Base-by-base conservation (phyloP, 2,888 invertebrate species). In the Acanthopleura granulata region DNA sequence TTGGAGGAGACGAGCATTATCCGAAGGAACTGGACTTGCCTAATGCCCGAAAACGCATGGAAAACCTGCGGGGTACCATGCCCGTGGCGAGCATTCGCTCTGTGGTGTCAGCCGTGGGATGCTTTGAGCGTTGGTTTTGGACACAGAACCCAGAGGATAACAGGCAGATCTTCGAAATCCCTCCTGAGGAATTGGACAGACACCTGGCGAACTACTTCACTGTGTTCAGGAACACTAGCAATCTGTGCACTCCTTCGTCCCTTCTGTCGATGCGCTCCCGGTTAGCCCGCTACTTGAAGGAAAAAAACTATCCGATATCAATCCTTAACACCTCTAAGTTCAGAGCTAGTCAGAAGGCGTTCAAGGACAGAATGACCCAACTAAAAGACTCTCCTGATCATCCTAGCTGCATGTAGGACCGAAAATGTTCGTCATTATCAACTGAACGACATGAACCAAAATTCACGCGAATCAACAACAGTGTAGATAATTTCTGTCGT, bases 141-240 rank as follows among this genome's bases (percentile, higher is more conserved):
- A 25, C 22, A 14, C 15, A 27, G 16, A 16, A 16, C 14, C 4
- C 25, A 27, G 3, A 22, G 29, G 66, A 66, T 6, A 27, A 25
- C 15, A 22, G 66, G 25, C 66, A 66, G 25, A 66, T 66, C 29
- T 66, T 66, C 25, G 66, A 66, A 66, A 66, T 66, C 29, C 66
- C 66, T 16, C 66, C 66, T 27, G 16, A 18, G 16, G 66, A 66
- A 25, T 66, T 66, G 29, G 66, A 66, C 66, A 6, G 25, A 3
- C 29, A 66, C 66, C 66, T 66, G 15, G 22, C 29, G 22, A 25
- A 27, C 16, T 66, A 27, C 14, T 66, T 25, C 15, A 27, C 6
- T 6, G 25, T 66, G 25, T 22, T 16, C 22, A 66, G 25, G 16
- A 18, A 15, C 27, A 22, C 66, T 6, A 27, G 66, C 6, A 27